Evolutionary conservation across 2,113 vertebrate genomes (phyloP), one percentile per base, ranked within the genome.

Genomic region (Chionomys nivalis): DNA sequence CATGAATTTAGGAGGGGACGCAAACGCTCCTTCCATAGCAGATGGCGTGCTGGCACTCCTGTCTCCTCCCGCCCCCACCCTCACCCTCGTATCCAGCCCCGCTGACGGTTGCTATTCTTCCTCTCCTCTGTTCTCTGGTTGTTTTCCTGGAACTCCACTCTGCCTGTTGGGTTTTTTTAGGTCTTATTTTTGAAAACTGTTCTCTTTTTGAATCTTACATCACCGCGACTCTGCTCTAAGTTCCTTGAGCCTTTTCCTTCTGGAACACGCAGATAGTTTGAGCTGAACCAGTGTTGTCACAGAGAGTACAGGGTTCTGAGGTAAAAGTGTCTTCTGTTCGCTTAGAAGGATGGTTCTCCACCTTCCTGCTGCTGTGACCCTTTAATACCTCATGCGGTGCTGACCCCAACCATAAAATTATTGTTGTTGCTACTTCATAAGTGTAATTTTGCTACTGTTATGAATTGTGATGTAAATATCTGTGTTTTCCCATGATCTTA

Each of bases 171-270:
- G 73, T 47, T 77, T 77, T 58, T 82, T 82, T 61, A 39, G 52
- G n/a, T 58, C 26, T 83, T 89, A 63, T 42, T 94, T 93, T 87
- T 70, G 65, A 90, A 94, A 87, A 88, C 8, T 68, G 47, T 65
- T 89, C 76, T 5, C 16, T 82, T 94, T 94, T 88, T 66, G 39
- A 49, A 49, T 87, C 66, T 95, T 76, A 49, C 3, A n/a, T 96
- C 72, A 52, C 28, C 52, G 36, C 61, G 23, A 72, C 49, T 96
- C 44, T 96, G 85, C 58, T 94, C 7, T 87, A 66, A 95, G 44
- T 93, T 88, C 72, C 90, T 94, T 85, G 28, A 8, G 8, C 92
- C 76, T 89, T 91, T 55, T 70, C n/a, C 52, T 26, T 91, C 76
- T 42, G 61, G 47, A 61, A 2, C 87, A 58, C 14, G 49, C 11